phyloP scores from a whole-genome alignment of 2,113 vertebrate genomes.

The Hiodon tergisus region DNA sequence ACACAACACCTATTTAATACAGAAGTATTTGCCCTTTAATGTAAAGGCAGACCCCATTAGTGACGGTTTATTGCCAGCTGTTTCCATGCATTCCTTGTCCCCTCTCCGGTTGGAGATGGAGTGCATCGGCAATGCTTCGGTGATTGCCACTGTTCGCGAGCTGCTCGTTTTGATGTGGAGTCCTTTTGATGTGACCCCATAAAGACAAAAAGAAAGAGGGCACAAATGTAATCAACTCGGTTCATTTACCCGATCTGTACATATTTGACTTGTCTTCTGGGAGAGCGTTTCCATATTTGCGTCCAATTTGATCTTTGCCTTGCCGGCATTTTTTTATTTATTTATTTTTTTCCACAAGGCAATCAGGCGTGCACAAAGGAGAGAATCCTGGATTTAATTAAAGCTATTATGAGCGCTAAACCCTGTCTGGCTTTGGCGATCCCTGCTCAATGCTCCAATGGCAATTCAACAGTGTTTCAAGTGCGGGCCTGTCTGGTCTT shows the following conservation, averaged over 20 bases:
- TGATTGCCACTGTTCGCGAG: too few relatives aligned
- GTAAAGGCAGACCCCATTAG: too few relatives aligned
- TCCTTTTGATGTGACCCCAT: slow-evolving; percentile 55
- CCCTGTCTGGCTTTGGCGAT: background rate
- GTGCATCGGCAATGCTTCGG: too few relatives aligned
- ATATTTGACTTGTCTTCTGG: slow-evolving; percentile 59
- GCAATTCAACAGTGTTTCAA: background rate
- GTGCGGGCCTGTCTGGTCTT: background rate
- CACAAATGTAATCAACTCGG: slow-evolving; percentile 61
- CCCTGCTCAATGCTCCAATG: background rate
- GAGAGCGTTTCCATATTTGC: slow-evolving; percentile 46
- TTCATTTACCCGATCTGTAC: slow-evolving; percentile 59
- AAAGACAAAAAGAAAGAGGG: slow-evolving; percentile 46
- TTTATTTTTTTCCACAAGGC: background rate
- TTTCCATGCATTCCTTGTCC: too few relatives aligned
- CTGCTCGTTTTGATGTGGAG: too few relatives aligned
- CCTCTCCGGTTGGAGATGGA: too few relatives aligned
- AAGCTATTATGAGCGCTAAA: slow-evolving; percentile 34
- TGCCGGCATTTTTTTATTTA: slow-evolving; percentile 8
- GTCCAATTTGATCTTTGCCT: slow-evolving; percentile 42
- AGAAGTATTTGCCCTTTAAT: too few relatives aligned
- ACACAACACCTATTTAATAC: too few relatives aligned
- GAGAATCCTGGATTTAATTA: slow-evolving; percentile 40
- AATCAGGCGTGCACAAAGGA: slow-evolving; percentile 18
- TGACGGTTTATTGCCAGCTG: too few relatives aligned